phyloP scores from a whole-genome alignment of 2,888 invertebrate genomes.

The Cylloceria caligata region DNA sequence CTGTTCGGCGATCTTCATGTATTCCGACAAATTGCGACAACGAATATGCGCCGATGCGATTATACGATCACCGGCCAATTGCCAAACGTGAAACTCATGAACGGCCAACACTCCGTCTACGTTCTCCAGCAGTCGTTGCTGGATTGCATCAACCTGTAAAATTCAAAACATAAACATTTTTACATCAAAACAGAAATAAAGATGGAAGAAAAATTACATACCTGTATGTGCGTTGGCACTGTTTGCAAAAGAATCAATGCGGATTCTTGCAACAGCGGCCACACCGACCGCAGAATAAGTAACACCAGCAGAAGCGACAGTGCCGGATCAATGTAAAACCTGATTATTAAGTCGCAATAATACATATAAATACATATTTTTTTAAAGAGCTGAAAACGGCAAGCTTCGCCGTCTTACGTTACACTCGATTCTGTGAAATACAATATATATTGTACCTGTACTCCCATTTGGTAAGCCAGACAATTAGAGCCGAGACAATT shows the following conservation, averaged over 20 bases:
- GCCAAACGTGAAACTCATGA: slow-evolving; percentile 99
- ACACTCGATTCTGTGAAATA: not conserved
- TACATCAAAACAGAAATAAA: not conserved
- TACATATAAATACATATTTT: not conserved
- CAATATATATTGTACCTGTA: slow-evolving; percentile 85
- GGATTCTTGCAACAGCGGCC: slow-evolving; percentile 97
- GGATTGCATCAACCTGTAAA: slow-evolving; percentile 93
- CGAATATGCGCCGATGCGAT: slow-evolving; percentile 99
- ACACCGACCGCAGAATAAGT: slow-evolving; percentile 94
- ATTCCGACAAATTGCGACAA: slow-evolving; percentile 97
- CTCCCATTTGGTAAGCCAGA: slow-evolving; percentile 93
- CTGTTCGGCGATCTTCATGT: slow-evolving; percentile 98
- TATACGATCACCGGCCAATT: slow-evolving; percentile 97
- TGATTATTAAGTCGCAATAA: slow-evolving; percentile 62
- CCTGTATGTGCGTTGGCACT: slow-evolving; percentile 98
- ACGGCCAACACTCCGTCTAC: slow-evolving; percentile 98
- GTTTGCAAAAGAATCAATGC: slow-evolving; percentile 98
- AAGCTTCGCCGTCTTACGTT: not conserved
- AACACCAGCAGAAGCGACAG: slow-evolving; percentile 95
- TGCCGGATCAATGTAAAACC: slow-evolving; percentile 96
- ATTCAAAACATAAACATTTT: not conserved
- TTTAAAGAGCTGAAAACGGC: not conserved
- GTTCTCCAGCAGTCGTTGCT: slow-evolving; percentile 93
- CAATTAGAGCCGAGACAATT: slow-evolving; percentile 92
- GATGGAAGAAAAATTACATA: slow-evolving; percentile 58